Base-by-base conservation (phyloP, 2,888 invertebrate genomes). In the Homarus gammarus region DNA sequence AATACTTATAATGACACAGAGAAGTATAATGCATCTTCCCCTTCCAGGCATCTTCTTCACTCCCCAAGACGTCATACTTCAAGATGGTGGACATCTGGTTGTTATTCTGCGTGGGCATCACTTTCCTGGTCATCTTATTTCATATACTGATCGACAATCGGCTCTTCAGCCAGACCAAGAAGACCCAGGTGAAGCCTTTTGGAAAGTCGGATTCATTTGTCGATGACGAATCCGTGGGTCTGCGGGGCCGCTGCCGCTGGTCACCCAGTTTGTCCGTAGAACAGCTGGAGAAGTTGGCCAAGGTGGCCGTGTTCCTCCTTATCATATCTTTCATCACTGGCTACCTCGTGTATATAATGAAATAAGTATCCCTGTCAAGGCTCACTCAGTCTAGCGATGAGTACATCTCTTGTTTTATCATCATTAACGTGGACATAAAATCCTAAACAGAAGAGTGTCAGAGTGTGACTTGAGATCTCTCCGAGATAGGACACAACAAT, bases 11-110 rank as follows among this genome's bases (percentile, higher is more conserved):
- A 0, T 40, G 40, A 0, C 31, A 70, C n/a, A 36, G 5, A 70
- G 36, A 33, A 64, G 22, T 64, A 22, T 38, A 31, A 12, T 10
- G 31, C 3, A 33, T 44, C 15, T 36, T 22, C 36, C 36, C 51
- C 18, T 18, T 61, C 56, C 84, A 89, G 89, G 89, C 89, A 5
- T 89, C 89, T 38, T 78, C 84, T n/a, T 84, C 89, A 22, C 73
- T 89, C 15, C 89, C 89, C 31, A 78, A 77, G 31, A 89, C 89
- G 2, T 89, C 89, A 27, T 89, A 89, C 78, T 89, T 89, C 79
- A 89, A 89, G 84, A 84, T 89, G 84, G 89, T 89, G 61, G 89
- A 89, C 73, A 89, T 89, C 31, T 89, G 89, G 89, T 44, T 89
- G 2, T 44, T 89, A 1, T 89, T 89, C 84, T 89, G 89, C 72